Evolutionary conservation across 2,888 invertebrate species (phyloP), one percentile per base, ranked within the genome.

Genomic region (Napeogenes sylphis): DNA sequence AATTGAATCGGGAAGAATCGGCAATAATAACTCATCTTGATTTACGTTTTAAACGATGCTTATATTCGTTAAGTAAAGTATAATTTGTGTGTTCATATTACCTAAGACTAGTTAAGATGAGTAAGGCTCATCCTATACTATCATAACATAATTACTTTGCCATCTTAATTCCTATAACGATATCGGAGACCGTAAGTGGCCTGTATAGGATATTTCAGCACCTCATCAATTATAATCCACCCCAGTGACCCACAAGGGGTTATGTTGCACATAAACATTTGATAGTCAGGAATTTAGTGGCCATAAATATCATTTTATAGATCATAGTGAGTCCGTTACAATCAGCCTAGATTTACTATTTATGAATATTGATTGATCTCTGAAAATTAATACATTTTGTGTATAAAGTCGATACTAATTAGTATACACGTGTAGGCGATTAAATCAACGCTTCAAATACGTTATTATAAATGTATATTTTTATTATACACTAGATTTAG

Each of bases 251-350:
- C 30, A 51, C 51, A 51, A 8, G 51, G 6, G 51, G 51, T 12
- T 10, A 51, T 30, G 21, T 30, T 30, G 42, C 42, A 42, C 42
- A 42, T 42, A 42, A 42, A 51, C 51, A 51, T 51, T 51, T 51
- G 51, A 51, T 51, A 51, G 51, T 51, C 51, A 30, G 3, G 21
- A 10, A 30, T 51, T 51, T 51, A 51, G 8, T 30, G 51, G 30
- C 51, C 10, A 30, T 51, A 51, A 51, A 51, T 51, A 51, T 51
- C 30, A 51, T 51, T 51, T 51, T 51, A 51, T 51, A 30, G 51
- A 30, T 30, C 51, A 51, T 21, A 30, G 51, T 30, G 51, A 51
- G 47, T 47, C n/a, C 47, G 47, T n/a, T 47, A 47, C 47, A n/a
- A 47, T 47, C 47, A 47, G 47, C n/a, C 47, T 47, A 47, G 21